Evolutionary conservation across 2,113 vertebrate species (phyloP), one percentile per base, ranked within the genome.

Genomic region (Balaenoptera acutorostrata): DNA sequence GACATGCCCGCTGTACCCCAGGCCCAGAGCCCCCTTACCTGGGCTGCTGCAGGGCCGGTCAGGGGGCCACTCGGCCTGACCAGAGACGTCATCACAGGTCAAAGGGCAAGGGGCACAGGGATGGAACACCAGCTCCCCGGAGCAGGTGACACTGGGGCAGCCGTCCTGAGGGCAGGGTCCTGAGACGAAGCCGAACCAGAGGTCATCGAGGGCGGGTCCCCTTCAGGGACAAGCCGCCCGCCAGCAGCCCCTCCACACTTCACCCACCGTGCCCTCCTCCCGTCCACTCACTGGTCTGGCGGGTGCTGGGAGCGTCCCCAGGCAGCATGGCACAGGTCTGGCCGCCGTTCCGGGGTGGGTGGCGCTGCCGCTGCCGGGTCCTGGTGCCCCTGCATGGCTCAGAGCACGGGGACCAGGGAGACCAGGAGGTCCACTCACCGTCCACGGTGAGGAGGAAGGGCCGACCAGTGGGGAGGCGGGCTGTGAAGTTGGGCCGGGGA

Each of bases 371-470:
- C 12, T 97, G 98, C 20, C 99, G 98, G 2, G 99, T 97, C 95
- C 98, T 98, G 61, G 99, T 96, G 5, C 99, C 99, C 0, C 98
- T 98, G 61, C 99, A 99, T 0, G 97, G 97, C 82, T 96, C 96
- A 0, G 98, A 98, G 96, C 99, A 99, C 78, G 98, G 99, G 0
- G 99, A 99, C 99, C 99, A 99, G 18, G 88, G 98, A 0, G 93
- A 98, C 99, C 99, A 99, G 0, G 98, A 95, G 10, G 98, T 96
- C 99, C 99, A 99, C 1, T 95, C 93, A 0, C 99, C 99, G 0
- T 99, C 99, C 95, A 99, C 99, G 99, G 95, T 1, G 17, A 52
- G 88, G 18, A 59, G 11, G 15, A 5, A 31, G 18, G 0, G 3
- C 15, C 27, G 0, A 44, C 0, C 29, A 0, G 74, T 0, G 0